Evolutionary conservation across 1,140 invertebrate species (phyloP).

Genomic region (Trachelipus rathkii): DNA sequence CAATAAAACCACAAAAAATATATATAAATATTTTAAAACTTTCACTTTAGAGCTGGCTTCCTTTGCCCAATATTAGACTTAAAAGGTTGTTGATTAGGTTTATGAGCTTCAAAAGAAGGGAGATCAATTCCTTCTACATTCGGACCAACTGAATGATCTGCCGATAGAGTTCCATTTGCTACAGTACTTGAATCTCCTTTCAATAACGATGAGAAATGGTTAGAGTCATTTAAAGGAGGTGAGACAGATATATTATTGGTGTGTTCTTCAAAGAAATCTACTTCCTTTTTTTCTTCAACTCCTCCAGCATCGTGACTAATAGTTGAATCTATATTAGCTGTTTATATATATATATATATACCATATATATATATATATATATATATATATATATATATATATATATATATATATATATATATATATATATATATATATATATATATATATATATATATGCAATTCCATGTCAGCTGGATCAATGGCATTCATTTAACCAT

Average conservation of each 20-base stretch:
- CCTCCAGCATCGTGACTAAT: constrained; percentile 33
- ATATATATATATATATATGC: not conserved
- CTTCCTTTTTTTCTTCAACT: constrained; percentile 57
- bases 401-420: not conserved
- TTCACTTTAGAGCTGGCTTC: constrained; percentile 52
- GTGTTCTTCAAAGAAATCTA: constrained; percentile 79
- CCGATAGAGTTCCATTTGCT: constrained; percentile 36
- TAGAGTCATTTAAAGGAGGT: constrained; percentile 14
- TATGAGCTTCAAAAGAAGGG: constrained; percentile 50
- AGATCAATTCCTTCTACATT: constrained; percentile 55
- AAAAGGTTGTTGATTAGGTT: constrained; percentile 50
- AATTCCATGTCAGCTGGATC: no score
- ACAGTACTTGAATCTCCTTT: constrained; percentile 32
- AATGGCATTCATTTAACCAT: no score
- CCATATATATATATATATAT: not conserved
- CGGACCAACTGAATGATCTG: constrained; percentile 50
- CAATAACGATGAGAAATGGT: constrained; percentile 4
- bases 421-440: not conserved
- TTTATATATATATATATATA: not conserved
- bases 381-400: not conserved
- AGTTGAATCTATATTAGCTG: constrained; percentile 53
- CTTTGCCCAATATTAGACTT: constrained; percentile 67
- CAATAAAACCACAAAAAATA: not conserved
- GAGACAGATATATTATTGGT: constrained; percentile 40
- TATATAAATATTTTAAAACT: constrained; percentile 38